Conservation (phyloP, 2,888 invertebrate genomes). For the Fragum whitleyi region DNA sequence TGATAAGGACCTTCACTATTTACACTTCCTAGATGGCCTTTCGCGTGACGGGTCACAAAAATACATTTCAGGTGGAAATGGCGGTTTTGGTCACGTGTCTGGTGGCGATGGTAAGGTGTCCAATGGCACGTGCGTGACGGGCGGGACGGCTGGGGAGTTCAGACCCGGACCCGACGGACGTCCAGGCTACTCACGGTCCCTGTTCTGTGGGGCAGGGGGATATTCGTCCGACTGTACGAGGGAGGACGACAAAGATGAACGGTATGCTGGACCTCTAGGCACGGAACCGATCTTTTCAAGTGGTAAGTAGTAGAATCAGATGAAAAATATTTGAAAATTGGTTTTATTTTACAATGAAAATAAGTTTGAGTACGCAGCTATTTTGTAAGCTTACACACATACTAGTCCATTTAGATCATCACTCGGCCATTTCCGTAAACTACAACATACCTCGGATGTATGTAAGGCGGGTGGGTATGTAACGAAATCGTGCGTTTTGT, state of each 20-base stretch:
- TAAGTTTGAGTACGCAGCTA: too few species aligned
- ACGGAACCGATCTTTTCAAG: slow-evolving; percentile 31
- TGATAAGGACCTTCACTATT: too few species aligned
- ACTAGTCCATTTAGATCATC: too few species aligned
- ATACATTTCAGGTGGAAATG: slow-evolving; percentile 54
- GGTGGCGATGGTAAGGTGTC: slow-evolving; percentile 31
- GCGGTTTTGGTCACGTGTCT: slow-evolving; percentile 44
- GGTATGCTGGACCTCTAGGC: slow-evolving; percentile 53
- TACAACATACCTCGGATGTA: too few species aligned
- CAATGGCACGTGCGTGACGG: slow-evolving; percentile 26
- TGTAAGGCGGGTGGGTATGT: too few species aligned
- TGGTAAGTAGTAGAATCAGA: slow-evolving; percentile 23
- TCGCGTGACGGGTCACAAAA: too few species aligned
- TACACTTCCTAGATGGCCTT: too few species aligned
- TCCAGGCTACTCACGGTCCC: slow-evolving; percentile 35
- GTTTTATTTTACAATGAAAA: too few species aligned
- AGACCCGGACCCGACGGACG: not conserved
- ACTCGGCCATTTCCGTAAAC: too few species aligned
- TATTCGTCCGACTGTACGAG: slow-evolving; percentile 47
- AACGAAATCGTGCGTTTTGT: too few species aligned
- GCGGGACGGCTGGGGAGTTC: slow-evolving; percentile 53
- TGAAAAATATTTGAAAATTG: too few species aligned
- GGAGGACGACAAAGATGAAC: not conserved
- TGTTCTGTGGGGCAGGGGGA: slow-evolving; percentile 58
- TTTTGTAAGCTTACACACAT: too few species aligned